Conservation (phyloP, 2,113 vertebrate species). For the Larimichthys polyactis region DNA sequence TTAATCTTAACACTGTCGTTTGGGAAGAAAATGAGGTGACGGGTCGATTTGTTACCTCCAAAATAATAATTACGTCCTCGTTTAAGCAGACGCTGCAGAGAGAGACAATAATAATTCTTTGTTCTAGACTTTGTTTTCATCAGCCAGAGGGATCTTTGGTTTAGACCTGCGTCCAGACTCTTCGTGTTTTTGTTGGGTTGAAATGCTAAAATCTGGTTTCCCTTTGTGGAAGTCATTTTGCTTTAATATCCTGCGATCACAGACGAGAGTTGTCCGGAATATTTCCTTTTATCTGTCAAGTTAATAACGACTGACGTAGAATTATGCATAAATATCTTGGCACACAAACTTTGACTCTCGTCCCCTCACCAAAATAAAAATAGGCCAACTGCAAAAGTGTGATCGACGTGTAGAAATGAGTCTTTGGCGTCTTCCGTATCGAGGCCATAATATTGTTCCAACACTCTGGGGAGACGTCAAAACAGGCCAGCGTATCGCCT, state of each 20-base stretch:
- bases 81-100: not conserved
- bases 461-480: constrained; percentile 62
- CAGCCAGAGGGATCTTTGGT: too few relatives aligned
- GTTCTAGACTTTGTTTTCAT: not conserved
- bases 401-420: constrained; percentile 50
- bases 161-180: not conserved
- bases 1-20: too few relatives aligned
- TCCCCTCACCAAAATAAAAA: constrained; percentile 41
- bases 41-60: too few relatives aligned
- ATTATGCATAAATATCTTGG: not conserved
- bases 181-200: constrained; percentile 4
- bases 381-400: constrained; percentile 32
- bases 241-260: not conserved
- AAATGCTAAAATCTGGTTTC: constrained; percentile 23
- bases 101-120: not conserved
- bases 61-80: too few relatives aligned
- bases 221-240: constrained; percentile 18
- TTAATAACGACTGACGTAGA: not conserved
- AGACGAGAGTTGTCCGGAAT: not conserved
- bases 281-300: not conserved
- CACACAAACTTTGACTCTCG: not conserved
- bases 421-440: constrained; percentile 43
- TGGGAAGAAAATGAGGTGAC: too few relatives aligned
- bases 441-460: constrained; percentile 64
- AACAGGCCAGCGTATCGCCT: constrained; percentile 62